Conservation (phyloP, 2,797 vertebrate genomes). For the Labeo calbasu region DNA sequence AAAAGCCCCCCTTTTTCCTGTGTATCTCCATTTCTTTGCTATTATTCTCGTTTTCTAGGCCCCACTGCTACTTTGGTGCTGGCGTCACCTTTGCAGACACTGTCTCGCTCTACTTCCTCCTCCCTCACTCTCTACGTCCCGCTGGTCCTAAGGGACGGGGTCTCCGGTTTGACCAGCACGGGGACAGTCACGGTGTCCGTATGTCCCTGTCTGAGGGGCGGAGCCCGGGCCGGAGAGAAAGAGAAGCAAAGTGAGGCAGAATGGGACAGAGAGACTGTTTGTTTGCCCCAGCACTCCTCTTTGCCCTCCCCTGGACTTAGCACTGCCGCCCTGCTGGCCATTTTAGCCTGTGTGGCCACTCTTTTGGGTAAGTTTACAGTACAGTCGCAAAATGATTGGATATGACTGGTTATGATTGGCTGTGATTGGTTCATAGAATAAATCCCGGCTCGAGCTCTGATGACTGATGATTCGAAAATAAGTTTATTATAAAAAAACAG, state of each 20-base stretch:
- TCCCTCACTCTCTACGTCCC: slow-evolving; percentile 84
- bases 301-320: slow-evolving; percentile 87
- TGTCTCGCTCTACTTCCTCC: slow-evolving; percentile 78
- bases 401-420: too few relatives aligned
- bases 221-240: slow-evolving; percentile 78
- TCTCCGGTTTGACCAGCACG: slow-evolving; percentile 85
- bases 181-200: slow-evolving; percentile 89
- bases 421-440: too few relatives aligned
- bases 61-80: slow-evolving; percentile 88
- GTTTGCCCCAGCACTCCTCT: slow-evolving; percentile 79
- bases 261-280: slow-evolving; percentile 79
- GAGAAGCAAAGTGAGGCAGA: slow-evolving; percentile 77
- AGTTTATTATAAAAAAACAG: too few relatives aligned
- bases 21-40: slow-evolving; percentile 34
- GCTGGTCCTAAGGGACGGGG: slow-evolving; percentile 84
- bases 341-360: slow-evolving; percentile 88
- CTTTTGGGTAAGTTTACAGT: slow-evolving; percentile 81
- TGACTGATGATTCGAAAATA: too few relatives aligned
- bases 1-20: slow-evolving; percentile 33
- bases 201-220: slow-evolving; percentile 87
- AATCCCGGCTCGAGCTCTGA: too few relatives aligned
- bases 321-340: slow-evolving; percentile 88
- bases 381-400: too few relatives aligned
- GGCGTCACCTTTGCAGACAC: slow-evolving; percentile 76
- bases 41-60: slow-evolving; percentile 69